Percentiles rank a stretch among this genome's conserved stretches.
Evolutionary conservation across 2,113 vertebrate genomes (phyloP).

Genomic region (Centrocercus urophasianus): DNA sequence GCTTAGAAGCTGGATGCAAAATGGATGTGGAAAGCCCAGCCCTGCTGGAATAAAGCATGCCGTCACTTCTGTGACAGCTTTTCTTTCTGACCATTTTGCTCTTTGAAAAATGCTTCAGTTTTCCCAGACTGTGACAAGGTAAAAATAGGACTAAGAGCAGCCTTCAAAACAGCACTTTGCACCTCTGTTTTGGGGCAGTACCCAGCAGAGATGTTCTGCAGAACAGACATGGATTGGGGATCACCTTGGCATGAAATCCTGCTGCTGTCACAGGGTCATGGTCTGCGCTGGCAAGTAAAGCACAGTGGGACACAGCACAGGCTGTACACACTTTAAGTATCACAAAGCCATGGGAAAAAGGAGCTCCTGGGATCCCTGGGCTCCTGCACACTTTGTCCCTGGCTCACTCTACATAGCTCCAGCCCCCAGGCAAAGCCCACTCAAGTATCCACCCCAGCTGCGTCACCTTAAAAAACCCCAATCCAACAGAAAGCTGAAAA

Average conservation of each 20-base stretch:
- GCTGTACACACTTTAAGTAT: too few relatives aligned
- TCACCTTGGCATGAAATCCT: background rate
- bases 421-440: background rate
- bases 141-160: background rate
- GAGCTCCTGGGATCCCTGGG: background rate
- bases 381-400: background rate
- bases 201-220: background rate
- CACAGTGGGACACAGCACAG: background rate
- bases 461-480: background rate
- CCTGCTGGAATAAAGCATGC: background rate
- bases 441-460: background rate
- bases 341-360: background rate
- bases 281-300: background rate
- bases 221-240: background rate
- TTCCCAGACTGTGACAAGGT: background rate
- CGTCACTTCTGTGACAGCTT: background rate
- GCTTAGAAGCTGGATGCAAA: background rate
- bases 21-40: fast-evolving
- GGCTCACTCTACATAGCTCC: background rate
- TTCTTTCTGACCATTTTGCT: background rate
- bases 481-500: fast-evolving
- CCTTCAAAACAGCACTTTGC: background rate
- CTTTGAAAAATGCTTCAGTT: background rate
- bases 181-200: background rate
- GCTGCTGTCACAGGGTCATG: background rate